phyloP scores from a whole-genome alignment of 1,140 invertebrate species.

The Cephus cinctus region DNA sequence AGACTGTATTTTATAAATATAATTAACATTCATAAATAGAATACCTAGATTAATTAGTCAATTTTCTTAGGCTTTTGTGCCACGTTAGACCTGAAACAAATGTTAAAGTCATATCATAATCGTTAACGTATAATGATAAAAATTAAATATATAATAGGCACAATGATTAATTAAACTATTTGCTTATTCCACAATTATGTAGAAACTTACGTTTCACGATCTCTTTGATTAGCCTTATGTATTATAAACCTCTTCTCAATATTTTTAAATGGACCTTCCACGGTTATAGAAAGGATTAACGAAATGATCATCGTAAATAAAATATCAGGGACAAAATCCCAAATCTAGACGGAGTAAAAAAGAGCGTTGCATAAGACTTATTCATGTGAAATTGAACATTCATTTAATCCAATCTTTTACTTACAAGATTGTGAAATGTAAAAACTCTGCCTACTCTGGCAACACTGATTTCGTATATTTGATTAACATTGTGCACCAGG shows the following conservation, averaged over 20 bases:
- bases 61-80: too few species aligned
- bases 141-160: too few species aligned
- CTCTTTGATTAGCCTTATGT: too few species aligned
- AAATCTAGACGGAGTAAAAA: not conserved
- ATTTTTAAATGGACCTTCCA: constrained; percentile 40
- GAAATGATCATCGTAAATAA: constrained; percentile 1
- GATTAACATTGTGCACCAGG: constrained; percentile 51
- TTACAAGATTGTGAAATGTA: constrained; percentile 27
- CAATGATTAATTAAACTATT: too few species aligned
- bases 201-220: too few species aligned
- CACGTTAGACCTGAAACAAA: too few species aligned
- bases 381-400: constrained; percentile 7
- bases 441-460: constrained; percentile 28
- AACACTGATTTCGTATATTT: constrained; percentile 29
- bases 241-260: constrained; percentile 34
- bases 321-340: not conserved
- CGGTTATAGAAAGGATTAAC: constrained; percentile 20
- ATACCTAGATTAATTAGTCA: too few species aligned
- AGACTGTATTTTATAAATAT: too few species aligned
- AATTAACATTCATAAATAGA: too few species aligned
- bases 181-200: too few species aligned
- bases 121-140: too few species aligned
- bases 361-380: constrained; percentile 9
- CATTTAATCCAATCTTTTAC: not conserved
- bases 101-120: too few species aligned